Percentiles rank a stretch among this genome's conserved stretches.
Evolutionary conservation across 2,113 vertebrate genomes (phyloP).

Genomic region (Nothobranchius furzeri): DNA sequence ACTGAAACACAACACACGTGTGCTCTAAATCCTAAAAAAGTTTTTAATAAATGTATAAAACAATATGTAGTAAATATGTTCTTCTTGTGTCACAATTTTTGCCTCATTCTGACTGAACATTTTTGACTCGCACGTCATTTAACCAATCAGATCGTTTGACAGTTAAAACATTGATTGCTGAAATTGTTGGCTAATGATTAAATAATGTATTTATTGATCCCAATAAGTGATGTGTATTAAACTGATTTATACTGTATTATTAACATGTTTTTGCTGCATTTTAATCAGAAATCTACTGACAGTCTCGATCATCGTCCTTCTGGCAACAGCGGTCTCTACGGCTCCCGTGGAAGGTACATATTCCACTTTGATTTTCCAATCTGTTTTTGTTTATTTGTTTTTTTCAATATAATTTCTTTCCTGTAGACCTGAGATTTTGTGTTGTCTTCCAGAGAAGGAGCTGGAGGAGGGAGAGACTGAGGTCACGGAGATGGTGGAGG

Average conservation of each 20-base stretch:
- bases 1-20: not conserved
- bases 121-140: slow-evolving; percentile 4
- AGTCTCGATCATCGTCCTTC: slow-evolving; percentile 24
- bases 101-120: not conserved
- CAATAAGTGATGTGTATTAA: too few species aligned
- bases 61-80: not conserved
- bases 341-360: slow-evolving; percentile 35
- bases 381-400: not conserved
- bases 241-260: too few species aligned
- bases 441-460: slow-evolving; percentile 73
- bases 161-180: not conserved
- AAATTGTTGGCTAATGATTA: not conserved
- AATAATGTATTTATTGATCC: not conserved
- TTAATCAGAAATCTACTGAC: slow-evolving; percentile 33
- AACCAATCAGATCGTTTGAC: not conserved
- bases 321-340: slow-evolving; percentile 11
- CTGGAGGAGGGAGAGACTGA: slow-evolving; percentile 71
- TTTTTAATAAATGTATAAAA: not conserved
- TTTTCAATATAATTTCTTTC: not conserved
- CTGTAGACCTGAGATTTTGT: slow-evolving; percentile 4
- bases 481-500: slow-evolving; percentile 67
- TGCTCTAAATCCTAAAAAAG: not conserved
- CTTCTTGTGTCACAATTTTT: too few species aligned
- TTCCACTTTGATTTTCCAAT: not conserved
- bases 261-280: slow-evolving; percentile 2